These are phyloP conservation scores for Galleria mellonella DNA, from an alignment of 1,140 invertebrate genomes.

Conservation along the genomic window DNA sequence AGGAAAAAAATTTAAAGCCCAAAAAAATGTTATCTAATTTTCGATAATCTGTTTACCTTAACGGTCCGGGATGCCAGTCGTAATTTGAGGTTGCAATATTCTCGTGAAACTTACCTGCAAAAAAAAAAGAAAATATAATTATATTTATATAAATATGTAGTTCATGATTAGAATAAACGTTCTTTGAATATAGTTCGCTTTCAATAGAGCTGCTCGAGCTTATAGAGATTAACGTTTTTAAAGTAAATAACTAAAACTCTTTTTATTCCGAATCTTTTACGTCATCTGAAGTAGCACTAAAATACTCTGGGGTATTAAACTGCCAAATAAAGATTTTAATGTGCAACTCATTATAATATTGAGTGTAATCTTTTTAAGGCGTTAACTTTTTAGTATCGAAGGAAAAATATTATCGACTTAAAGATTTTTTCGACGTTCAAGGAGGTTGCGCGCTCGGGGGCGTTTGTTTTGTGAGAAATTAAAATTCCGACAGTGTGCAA, in stretches of 20 bases:
- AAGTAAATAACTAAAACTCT: too few species aligned
- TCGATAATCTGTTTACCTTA: constrained; percentile 8
- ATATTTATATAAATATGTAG: too few species aligned
- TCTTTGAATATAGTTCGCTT: too few species aligned
- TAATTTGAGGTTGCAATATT: neutral
- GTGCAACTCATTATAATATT: constrained; percentile 23
- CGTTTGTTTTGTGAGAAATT: constrained; percentile 21
- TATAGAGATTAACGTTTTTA: neutral
- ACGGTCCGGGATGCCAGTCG: constrained; percentile 1
- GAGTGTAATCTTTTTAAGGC: constrained; percentile 2
- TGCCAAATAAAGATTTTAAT: constrained; percentile 20
- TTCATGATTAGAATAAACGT: too few species aligned
- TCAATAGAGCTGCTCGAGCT: neutral
- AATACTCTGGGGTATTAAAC: constrained; percentile 17
- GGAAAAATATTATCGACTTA: neutral
- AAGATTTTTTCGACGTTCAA: constrained; percentile 4
- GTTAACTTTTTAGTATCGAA: constrained; percentile 1
- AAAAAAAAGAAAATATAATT: constrained; percentile 15
- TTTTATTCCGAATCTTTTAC: too few species aligned
- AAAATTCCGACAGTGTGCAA: constrained; percentile 21
- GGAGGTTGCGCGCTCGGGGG: neutral
- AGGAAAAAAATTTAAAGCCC: too few species aligned
- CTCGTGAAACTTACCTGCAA: constrained; percentile 41
- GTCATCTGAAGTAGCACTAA: neutral
- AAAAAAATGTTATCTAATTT: too few species aligned